A percentile compares a stretch with the other conserved stretches of the same genome.
Evolutionary conservation across 2,113 vertebrate genomes (phyloP).

Genomic region (Herpailurus yagouaroundi): DNA sequence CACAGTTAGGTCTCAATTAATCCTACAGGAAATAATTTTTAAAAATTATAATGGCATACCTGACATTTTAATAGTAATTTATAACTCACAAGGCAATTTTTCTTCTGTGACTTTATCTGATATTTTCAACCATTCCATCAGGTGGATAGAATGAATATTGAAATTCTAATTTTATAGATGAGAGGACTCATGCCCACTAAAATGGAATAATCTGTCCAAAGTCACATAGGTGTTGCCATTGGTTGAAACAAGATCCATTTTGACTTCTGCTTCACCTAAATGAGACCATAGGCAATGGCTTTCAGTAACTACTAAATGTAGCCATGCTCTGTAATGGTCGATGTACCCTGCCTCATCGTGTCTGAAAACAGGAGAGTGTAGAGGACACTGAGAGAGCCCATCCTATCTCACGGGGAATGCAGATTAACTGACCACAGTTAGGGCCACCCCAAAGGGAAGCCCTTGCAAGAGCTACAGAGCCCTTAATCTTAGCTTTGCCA

Average conservation of each 20-base stretch:
- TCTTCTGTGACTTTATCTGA: background rate
- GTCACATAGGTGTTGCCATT: background rate
- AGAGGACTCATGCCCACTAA: background rate
- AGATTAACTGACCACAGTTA: background rate
- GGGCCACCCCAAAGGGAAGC: background rate
- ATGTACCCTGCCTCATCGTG: too few relatives aligned
- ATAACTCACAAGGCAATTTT: background rate
- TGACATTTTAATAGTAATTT: conserved; percentile 16
- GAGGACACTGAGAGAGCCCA: background rate
- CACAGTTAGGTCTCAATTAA: background rate
- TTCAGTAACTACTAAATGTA: background rate
- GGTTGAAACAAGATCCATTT: background rate
- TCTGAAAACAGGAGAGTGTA: background rate
- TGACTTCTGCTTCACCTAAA: background rate
- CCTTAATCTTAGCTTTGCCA: background rate
- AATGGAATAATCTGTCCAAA: background rate
- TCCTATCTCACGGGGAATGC: background rate
- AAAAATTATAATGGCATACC: background rate
- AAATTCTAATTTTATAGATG: conserved; percentile 18
- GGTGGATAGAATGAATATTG: background rate
- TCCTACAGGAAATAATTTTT: background rate
- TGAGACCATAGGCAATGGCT: background rate
- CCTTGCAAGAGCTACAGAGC: background rate
- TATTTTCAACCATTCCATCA: conserved; percentile 41
- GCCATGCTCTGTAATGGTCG: background rate